Evolutionary conservation across 1,140 invertebrate genomes (phyloP).

Genomic region (Lepidurus packardi): DNA sequence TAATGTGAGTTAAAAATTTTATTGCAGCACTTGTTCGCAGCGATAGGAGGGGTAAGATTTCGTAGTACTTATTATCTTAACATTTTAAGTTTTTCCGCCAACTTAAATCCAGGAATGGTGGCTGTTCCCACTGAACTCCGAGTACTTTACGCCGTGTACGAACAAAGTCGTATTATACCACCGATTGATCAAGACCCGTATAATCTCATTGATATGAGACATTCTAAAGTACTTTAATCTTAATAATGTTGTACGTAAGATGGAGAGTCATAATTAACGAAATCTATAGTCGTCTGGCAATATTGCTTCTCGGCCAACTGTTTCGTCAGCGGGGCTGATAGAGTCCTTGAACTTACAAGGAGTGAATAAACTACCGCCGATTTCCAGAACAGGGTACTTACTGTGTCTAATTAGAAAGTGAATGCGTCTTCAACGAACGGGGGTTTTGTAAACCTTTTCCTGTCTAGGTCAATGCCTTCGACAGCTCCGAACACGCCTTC

Average conservation of each 20-base stretch:
- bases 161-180: constrained; percentile 48
- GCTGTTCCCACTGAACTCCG: constrained; percentile 68
- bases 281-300: background rate
- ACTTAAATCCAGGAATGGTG: constrained; percentile 56
- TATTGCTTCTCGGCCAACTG: background rate
- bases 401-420: background rate
- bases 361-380: background rate
- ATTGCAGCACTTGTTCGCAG: background rate
- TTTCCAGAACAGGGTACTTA: background rate
- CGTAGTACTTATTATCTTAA: background rate
- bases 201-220: background rate
- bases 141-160: constrained; percentile 77
- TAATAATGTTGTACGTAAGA: background rate
- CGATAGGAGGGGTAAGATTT: background rate
- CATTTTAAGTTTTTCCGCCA: background rate
- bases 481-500: background rate
- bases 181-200: background rate
- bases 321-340: background rate
- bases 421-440: background rate
- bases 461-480: background rate
- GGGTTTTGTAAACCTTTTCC: background rate
- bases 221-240: background rate
- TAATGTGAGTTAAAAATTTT: background rate
- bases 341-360: background rate
- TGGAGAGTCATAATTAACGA: background rate